Evolutionary conservation across 1,140 invertebrate genomes (phyloP), one percentile per base, ranked within the genome.

Genomic region (Brachionus calyciflorus): DNA sequence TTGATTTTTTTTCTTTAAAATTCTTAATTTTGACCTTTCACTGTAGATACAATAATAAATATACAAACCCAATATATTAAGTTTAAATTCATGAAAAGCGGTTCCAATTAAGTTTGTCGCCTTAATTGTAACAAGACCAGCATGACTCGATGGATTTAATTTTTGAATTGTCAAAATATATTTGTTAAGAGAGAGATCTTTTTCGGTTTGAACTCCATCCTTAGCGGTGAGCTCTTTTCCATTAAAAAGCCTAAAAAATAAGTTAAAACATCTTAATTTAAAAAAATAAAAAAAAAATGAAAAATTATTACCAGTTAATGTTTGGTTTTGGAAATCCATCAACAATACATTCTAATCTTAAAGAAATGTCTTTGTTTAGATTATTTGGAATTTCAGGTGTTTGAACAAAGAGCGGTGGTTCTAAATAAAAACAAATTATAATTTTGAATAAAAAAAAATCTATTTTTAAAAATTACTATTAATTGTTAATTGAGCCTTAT

Each of bases 301-400:
- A 21, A 26, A 14, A n/a, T n/a, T n/a, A n/a, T 51, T 30, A 94
- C 93, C 93, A 96, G 78, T 88, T 87, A 60, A 96, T 91, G 78
- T 88, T 89, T 77, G 93, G 93, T 80, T 90, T 89, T 24, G 93
- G 93, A 86, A 94, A 92, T 77, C 93, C 92, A 81, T 92, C 91
- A 80, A 96, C 92, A 80, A 92, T 89, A 85, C 93, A 94, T 87
- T 95, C 93, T 87, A 96, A 37, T n/a, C 3, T 37, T 17, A 55
- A 14, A 2, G 6, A n/a, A 9, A 55, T 4, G 28, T 76, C 49
- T 19, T 41, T 76, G 4, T 17, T 53, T 2, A 55, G 26, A 6
- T 6, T 5, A 7, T 17, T 3, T n/a, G 44, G 14, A 17, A 24
- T 5, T 28, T 41, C 48, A n/a, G 70, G n/a, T 9, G 3, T 2